phyloP scores from a whole-genome alignment of 2,888 invertebrate species.

The Dicranocentrus wangi region DNA sequence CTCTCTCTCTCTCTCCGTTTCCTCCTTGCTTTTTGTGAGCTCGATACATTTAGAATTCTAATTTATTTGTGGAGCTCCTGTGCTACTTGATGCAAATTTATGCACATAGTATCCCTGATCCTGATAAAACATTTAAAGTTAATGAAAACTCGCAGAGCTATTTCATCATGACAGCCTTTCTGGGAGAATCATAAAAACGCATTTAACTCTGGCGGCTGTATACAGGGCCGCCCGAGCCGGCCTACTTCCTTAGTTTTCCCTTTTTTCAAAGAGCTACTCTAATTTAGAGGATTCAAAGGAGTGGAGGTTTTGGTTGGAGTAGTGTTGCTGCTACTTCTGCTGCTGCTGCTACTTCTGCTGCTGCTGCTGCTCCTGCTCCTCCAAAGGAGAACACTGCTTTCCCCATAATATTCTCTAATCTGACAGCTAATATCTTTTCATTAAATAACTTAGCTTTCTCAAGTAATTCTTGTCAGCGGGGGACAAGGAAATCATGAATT shows the following conservation, averaged over 20 bases:
- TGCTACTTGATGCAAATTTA: constrained; percentile 52
- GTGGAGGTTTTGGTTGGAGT: too few species aligned
- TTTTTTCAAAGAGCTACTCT: too few species aligned
- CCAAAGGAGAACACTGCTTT: not conserved
- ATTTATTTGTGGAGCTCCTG: constrained; percentile 29
- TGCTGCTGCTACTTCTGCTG: too few species aligned
- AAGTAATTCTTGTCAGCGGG: too few species aligned
- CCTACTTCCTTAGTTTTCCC: constrained; percentile 43
- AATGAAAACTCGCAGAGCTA: constrained; percentile 25
- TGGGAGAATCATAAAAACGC: constrained; percentile 36
- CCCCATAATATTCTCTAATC: not conserved
- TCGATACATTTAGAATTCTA: constrained; percentile 52
- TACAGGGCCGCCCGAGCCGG: too few species aligned
- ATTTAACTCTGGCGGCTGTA: constrained; percentile 42
- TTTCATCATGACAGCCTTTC: constrained; percentile 37
- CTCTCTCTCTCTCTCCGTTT: not conserved
- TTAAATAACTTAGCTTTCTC: not conserved
- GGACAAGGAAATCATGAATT: too few species aligned
- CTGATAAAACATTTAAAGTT: constrained; percentile 49
- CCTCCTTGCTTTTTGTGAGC: too few species aligned
- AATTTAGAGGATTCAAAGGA: too few species aligned
- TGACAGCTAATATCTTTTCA: constrained; percentile 9
- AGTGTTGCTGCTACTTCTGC: not conserved
- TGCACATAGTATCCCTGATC: constrained; percentile 45
- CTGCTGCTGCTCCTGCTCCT: too few species aligned